A percentile compares a stretch with the other conserved stretches of the same genome.
Conservation (phyloP, 2,888 invertebrate species). For the Xestia sexstrigata region DNA sequence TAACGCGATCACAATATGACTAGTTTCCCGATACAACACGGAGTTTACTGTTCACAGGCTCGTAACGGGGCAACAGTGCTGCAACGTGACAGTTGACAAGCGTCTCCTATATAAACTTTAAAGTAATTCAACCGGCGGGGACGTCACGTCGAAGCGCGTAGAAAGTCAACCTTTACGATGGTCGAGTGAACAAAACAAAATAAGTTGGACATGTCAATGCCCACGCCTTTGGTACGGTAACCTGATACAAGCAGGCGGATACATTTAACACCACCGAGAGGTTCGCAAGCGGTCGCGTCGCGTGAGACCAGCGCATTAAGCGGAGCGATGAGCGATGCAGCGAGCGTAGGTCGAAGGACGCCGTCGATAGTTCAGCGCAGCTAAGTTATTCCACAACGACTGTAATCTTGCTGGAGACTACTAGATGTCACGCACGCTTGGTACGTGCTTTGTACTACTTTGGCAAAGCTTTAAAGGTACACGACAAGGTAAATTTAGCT, state of each 20-base stretch:
- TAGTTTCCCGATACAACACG: constrained; percentile 63
- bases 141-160: constrained; percentile 87
- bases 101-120: constrained; percentile 81
- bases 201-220: constrained; percentile 90
- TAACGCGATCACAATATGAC: constrained; percentile 56
- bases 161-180: constrained; percentile 88
- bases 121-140: constrained; percentile 82
- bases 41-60: constrained; percentile 72
- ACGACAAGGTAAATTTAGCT: constrained; percentile 58
- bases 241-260: constrained; percentile 88
- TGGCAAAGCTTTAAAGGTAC: constrained; percentile 60
- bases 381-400: constrained; percentile 76
- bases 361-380: constrained; percentile 75
- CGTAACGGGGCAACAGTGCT: constrained; percentile 61
- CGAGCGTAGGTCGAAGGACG: constrained; percentile 74
- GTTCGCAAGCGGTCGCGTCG: constrained; percentile 78
- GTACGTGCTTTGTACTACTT: constrained; percentile 72
- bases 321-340: constrained; percentile 79
- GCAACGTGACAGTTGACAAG: constrained; percentile 83
- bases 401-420: constrained; percentile 79
- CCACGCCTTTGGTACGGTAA: constrained; percentile 90
- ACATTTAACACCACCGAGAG: constrained; percentile 88
- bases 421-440: constrained; percentile 83
- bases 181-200: constrained; percentile 88
- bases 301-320: constrained; percentile 76